These are phyloP conservation scores for Oryzias javanicus DNA, from an alignment of 2,113 vertebrate genomes.

Conservation along the genomic window DNA sequence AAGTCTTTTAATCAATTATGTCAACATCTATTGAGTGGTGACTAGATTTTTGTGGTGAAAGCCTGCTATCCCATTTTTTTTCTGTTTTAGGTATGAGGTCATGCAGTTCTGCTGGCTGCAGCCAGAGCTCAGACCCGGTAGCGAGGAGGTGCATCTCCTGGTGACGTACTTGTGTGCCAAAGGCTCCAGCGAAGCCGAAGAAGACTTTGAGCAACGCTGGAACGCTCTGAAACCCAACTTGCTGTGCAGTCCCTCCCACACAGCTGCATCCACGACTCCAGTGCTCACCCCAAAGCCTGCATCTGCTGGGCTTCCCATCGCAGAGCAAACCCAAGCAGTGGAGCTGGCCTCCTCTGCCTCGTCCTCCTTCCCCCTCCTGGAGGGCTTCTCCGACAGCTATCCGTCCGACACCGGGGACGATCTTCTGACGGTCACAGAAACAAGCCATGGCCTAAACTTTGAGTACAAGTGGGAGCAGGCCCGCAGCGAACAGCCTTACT, in stretches of 20 bases:
- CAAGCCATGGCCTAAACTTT: conserved; percentile 93
- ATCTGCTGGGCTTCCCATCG: conserved; percentile 7
- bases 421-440: conserved; percentile 93
- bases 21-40: too few species aligned
- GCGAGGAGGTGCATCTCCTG: conserved; percentile 93
- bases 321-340: conserved; percentile 58
- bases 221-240: conserved; percentile 88
- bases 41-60: too few species aligned
- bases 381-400: conserved; percentile 90
- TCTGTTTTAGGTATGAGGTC: conserved; percentile 89
- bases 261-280: conserved; percentile 53
- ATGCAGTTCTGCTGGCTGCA: conserved; percentile 99
- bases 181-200: conserved; percentile 85
- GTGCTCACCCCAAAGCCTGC: conserved; percentile 47
- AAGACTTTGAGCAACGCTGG: conserved; percentile 94
- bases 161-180: conserved; percentile 92
- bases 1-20: conserved; percentile 4
- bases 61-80: background rate
- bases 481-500: conserved; percentile 79
- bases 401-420: conserved; percentile 87
- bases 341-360: conserved; percentile 78
- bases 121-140: conserved; percentile 91
- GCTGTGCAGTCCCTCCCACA: conserved; percentile 62
- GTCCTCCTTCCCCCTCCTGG: conserved; percentile 93
- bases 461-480: conserved; percentile 96